Base-by-base conservation (phyloP, 2,797 vertebrate species). In the Mus minutoides region DNA sequence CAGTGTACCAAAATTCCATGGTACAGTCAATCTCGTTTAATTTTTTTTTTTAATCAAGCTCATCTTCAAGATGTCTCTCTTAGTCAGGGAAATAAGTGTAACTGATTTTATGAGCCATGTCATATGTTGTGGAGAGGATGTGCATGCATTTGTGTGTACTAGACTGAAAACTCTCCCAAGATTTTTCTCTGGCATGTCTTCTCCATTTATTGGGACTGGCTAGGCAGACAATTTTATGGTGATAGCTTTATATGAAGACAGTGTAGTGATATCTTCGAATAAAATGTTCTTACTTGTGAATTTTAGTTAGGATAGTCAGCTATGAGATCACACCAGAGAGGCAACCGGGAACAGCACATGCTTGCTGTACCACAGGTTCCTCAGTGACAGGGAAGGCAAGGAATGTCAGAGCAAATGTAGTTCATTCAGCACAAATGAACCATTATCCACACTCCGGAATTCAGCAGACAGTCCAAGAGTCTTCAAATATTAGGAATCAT, bases 1-100 rank as follows among this genome's bases (percentile, higher is more conserved):
- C 43, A 96, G 43, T 52, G 93, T 91, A 79, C 56, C 49, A 85
- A 92, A 97, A 97, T 3, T 96, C 37, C 86, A 22, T 52, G 73
- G 40, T 91, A 85, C 56, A 91, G 91, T 91, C 83, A 78, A 77
- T 96, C 75, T 31, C 26, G 26, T 91, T 43, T 37, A 64, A 29
- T 62, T 49, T 75, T 71, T 10, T 24, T 6, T 26, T 90, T 9
- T 75, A 49, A 62, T 79, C 34, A n/a, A 73, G 24, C 22, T 93
- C 46, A 6, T 78, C 78, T 92, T 92, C 40, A 76, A 76, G 43
- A n/a, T 56, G 77, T 95, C 40, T 89, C 46, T 89, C 43, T 60
- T 80, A 76, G 58, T 91, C 73, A 83, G n/a, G 88, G 43, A 87
- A 71, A 91, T 89, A 58, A 52, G 6, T 87, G 9, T 60, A 37